Evolutionary conservation across 1,140 invertebrate species (phyloP).

Genomic region (Drosophila nebulosa): DNA sequence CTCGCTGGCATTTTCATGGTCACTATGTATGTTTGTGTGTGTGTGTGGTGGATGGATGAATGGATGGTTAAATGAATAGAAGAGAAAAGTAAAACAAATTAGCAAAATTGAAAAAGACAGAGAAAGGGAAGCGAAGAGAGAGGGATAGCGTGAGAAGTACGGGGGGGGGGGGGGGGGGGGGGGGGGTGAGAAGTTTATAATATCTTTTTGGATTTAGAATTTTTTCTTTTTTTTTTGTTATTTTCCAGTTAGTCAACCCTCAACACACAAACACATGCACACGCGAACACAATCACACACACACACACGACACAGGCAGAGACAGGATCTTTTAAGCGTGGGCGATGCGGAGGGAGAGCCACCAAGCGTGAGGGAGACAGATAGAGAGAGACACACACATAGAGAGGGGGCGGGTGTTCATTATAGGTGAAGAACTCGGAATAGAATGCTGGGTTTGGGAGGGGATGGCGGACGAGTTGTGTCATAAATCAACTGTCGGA

Average conservation of each 20-base stretch:
- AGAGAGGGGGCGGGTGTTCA: slow-evolving; percentile 13
- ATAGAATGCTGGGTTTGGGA: neutral
- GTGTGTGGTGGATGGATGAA: slow-evolving; percentile 1
- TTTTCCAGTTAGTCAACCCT: neutral
- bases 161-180: neutral
- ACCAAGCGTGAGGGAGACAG: neutral
- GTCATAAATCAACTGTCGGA: slow-evolving; percentile 56
- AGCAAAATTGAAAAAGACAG: slow-evolving; percentile 37
- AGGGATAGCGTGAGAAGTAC: neutral
- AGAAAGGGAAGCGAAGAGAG: slow-evolving; percentile 18
- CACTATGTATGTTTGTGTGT: slow-evolving; percentile 39
- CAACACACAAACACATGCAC: slow-evolving; percentile 7
- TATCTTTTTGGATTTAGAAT: neutral
- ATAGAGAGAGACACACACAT: slow-evolving; percentile 34
- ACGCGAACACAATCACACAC: slow-evolving; percentile 4
- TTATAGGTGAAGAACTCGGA: neutral
- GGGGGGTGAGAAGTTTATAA: slow-evolving; percentile 6
- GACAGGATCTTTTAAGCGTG: neutral
- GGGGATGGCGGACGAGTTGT: slow-evolving; percentile 6
- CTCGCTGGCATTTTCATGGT: slow-evolving; percentile 74
- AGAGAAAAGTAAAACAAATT: slow-evolving; percentile 29
- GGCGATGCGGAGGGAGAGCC: neutral
- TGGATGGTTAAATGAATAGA: neutral
- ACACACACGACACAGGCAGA: neutral
- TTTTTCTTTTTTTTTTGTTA: neutral